Evolutionary conservation across 2,113 vertebrate species (phyloP).

Genomic region (Peromyscus californicus): DNA sequence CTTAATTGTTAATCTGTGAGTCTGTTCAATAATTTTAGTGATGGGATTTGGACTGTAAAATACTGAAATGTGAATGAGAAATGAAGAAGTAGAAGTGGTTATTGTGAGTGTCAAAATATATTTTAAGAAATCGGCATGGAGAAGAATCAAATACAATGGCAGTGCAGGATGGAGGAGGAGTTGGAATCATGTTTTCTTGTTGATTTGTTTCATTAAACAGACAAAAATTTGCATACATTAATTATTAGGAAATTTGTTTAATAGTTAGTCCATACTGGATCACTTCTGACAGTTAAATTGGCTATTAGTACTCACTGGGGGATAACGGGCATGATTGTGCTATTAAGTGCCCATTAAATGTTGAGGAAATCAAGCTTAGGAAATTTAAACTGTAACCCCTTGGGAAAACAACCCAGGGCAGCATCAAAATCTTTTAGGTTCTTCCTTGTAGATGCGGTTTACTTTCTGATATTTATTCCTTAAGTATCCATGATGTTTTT

Average conservation of each 20-base stretch:
- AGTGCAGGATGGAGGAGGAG: neutral
- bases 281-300: neutral
- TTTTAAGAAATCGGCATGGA: neutral
- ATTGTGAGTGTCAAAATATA: slow-evolving; percentile 22
- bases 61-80: neutral
- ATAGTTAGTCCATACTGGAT: neutral
- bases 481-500: neutral
- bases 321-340: neutral
- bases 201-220: neutral
- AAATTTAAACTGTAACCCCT: neutral
- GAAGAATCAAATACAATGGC: neutral
- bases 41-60: neutral
- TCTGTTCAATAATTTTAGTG: neutral
- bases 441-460: neutral
- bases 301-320: neutral
- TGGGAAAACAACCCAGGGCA: neutral
- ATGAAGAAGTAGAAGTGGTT: slow-evolving; percentile 14
- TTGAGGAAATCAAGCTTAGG: neutral
- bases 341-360: neutral
- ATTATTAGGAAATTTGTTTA: neutral
- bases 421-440: neutral
- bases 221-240: neutral
- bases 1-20: neutral
- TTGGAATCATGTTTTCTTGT: neutral
- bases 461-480: neutral